These are phyloP conservation scores for Taurulus bubalis DNA, from an alignment of 2,113 vertebrate genomes.

Conservation along the genomic window DNA sequence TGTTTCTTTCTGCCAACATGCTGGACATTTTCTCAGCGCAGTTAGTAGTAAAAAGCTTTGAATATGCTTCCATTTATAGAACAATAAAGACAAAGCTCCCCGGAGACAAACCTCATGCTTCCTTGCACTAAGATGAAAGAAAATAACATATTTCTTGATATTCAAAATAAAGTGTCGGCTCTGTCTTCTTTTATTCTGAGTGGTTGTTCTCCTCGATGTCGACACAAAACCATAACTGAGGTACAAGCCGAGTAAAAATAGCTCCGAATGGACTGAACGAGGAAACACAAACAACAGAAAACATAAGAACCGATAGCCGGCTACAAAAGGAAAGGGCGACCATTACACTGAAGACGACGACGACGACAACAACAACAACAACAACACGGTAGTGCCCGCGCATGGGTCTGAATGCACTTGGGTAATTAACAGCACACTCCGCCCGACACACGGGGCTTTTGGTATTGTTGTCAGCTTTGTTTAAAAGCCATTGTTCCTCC, in stretches of 20 bases:
- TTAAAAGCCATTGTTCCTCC: constrained; percentile 37
- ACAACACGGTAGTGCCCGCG: neutral
- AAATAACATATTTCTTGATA: neutral
- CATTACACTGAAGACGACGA: neutral
- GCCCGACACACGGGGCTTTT: neutral
- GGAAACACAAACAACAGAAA: neutral
- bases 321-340: neutral
- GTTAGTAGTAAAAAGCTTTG: neutral
- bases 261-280: neutral
- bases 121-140: neutral
- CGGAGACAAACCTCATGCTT: neutral
- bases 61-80: neutral
- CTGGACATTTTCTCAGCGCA: neutral
- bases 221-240: neutral
- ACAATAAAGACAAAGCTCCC: neutral
- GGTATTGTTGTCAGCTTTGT: constrained; percentile 21
- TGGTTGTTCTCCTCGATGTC: neutral
- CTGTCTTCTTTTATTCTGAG: neutral
- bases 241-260: neutral
- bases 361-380: too few species aligned
- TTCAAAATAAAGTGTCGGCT: neutral
- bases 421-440: neutral
- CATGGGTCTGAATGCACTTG: constrained; percentile 2
- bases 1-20: neutral
- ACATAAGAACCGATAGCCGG: neutral